phyloP scores from a whole-genome alignment of 1,140 invertebrate genomes.

The Tribolium castaneum region DNA sequence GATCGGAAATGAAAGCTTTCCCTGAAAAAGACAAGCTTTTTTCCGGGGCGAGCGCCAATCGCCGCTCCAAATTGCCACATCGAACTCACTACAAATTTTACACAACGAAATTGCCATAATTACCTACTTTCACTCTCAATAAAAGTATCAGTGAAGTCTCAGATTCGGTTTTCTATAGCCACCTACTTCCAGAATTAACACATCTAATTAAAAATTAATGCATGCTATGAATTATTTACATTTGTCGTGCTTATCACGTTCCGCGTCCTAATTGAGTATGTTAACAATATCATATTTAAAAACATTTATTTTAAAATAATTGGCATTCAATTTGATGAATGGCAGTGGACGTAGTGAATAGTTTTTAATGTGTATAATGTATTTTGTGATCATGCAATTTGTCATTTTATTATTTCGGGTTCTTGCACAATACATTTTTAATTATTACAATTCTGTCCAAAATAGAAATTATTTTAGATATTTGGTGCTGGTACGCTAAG shows the following conservation, averaged over 20 bases:
- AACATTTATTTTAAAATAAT: not conserved
- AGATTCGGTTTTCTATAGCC: not conserved
- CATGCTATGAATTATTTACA: not conserved
- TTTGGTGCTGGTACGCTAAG: too few relatives aligned
- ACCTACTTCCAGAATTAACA: not conserved
- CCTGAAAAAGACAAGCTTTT: constrained; percentile 61
- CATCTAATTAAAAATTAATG: not conserved
- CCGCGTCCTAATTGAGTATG: not conserved
- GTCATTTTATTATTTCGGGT: too few relatives aligned
- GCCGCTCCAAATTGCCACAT: not conserved
- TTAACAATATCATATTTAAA: not conserved
- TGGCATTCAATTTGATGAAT: not conserved
- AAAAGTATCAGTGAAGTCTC: too few relatives aligned
- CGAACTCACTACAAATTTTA: not conserved
- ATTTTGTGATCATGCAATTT: not conserved
- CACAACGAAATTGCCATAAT: too few relatives aligned
- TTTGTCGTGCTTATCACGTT: not conserved
- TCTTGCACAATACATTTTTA: too few relatives aligned
- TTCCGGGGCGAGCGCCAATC: constrained; percentile 13
- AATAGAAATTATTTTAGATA: too few relatives aligned
- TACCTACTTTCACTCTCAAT: too few relatives aligned
- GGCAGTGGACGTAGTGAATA: not conserved
- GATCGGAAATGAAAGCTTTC: constrained; percentile 69
- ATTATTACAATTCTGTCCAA: too few relatives aligned
- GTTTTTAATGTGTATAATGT: not conserved